Percentiles rank a stretch among this genome's conserved stretches.
These are phyloP conservation scores for Bombycilla garrulus DNA, from an alignment of 2,113 vertebrate genomes.

Conservation along the genomic window DNA sequence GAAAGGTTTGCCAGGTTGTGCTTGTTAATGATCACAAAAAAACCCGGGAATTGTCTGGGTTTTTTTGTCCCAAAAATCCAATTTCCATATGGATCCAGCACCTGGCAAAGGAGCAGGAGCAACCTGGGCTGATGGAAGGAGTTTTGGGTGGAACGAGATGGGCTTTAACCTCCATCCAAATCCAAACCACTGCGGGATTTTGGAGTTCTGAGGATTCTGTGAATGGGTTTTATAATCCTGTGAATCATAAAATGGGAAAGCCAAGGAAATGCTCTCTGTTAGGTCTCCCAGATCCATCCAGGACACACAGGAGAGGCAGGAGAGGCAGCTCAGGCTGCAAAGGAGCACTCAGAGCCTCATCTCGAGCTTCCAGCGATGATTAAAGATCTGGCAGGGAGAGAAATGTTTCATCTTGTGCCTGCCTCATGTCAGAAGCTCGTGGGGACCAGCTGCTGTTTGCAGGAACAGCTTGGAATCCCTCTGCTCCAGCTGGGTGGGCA, in stretches of 20 bases:
- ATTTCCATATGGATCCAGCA: not conserved
- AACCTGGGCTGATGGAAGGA: not conserved
- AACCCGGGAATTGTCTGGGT: not conserved
- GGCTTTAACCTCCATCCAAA: not conserved
- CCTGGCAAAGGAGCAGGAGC: not conserved
- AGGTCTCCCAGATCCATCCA: not conserved
- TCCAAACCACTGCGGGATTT: not conserved
- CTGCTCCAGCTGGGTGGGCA: not conserved
- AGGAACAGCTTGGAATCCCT: not conserved
- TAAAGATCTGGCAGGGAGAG: slow-evolving; percentile 20
- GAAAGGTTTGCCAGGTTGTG: not conserved
- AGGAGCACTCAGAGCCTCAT: not conserved
- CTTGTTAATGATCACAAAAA: not conserved
- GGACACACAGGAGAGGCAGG: not conserved
- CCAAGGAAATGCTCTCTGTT: not conserved
- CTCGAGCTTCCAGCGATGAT: not conserved
- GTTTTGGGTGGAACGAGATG: not conserved
- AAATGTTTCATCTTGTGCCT: not conserved
- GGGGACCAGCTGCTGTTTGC: not conserved
- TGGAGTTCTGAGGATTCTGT: not conserved
- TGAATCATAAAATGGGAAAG: not conserved
- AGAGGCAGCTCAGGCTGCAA: not conserved
- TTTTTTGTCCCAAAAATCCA: no score
- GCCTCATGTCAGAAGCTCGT: not conserved
- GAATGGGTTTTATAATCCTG: not conserved